Base-by-base conservation (phyloP, 2,113 vertebrate species). In the Megaceryle torquata region DNA sequence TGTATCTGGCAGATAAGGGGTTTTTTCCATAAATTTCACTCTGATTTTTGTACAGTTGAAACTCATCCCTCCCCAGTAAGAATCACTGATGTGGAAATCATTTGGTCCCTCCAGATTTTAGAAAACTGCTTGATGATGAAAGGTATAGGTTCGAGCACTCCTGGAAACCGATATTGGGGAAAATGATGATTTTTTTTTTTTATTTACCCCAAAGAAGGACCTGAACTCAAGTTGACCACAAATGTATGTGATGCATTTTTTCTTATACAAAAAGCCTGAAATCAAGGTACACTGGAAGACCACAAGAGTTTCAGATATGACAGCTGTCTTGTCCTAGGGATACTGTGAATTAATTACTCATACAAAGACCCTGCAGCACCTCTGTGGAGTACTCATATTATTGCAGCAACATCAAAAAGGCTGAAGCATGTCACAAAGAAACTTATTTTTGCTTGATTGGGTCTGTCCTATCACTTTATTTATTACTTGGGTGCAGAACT, bases 1-100 rank as follows among this genome's bases (percentile, higher is more conserved):
- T 44, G 4, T 24, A 39, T n/a, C 11, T 83, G 5, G 14, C 60
- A 76, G 26, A 20, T 13, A 59, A 0, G 0, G 0, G 0, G 3
- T 82, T 70, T 75, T 79, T 7, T 15, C 19, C 11, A 3, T 12
- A 76, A 43, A 56, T 11, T 28, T 4, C 5, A 37, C 5, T 56
- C 4, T 35, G 16, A 19, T 12, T 33, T 59, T 60, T 6, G 1
- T 63, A 37, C 9, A 22, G 18, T 46, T 1, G 1, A 54, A 95
- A 41, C 2, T 54, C 24, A 37, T 18, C 9, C 15, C 6, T 75
- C 82, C 29, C 4, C 51, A 46, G 12, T 19, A 77, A 19, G 4
- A 77, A 61, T 19, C 70, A 71, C 5, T 46, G 51, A 48, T 24
- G 2, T 10, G 46, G 51, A 74, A 81, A 7, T 65, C 3, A 44